Evolutionary conservation across 2,797 vertebrate genomes (phyloP).

Genomic region (Threskiornis aethiopicus): DNA sequence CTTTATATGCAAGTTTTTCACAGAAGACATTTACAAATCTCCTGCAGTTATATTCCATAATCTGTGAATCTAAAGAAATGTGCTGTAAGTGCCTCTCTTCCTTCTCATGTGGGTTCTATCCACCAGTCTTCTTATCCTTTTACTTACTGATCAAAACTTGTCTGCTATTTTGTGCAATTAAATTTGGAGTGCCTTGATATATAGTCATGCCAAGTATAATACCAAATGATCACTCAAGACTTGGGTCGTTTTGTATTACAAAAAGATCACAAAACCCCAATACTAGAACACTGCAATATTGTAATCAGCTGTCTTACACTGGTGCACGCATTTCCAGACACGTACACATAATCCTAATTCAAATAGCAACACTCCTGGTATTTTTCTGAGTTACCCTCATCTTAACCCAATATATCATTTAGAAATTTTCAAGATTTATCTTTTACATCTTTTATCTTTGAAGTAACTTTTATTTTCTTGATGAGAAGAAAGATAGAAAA

Average conservation of each 20-base stretch:
- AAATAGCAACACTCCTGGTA: background rate
- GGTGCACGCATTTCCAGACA: no score
- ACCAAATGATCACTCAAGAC: background rate
- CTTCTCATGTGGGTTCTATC: background rate
- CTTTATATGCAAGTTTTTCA: background rate
- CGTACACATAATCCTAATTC: background rate
- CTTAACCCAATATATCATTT: background rate
- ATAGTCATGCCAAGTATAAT: background rate
- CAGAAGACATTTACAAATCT: background rate
- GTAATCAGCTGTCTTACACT: background rate
- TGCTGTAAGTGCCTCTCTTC: background rate
- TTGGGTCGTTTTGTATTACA: background rate
- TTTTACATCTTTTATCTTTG: background rate
- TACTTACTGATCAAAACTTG: background rate
- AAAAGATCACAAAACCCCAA: background rate
- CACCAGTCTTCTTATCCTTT: background rate
- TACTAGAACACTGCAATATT: background rate
- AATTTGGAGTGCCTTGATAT: background rate
- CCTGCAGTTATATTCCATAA: background rate
- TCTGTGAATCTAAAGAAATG: background rate
- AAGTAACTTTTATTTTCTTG: background rate
- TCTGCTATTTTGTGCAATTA: background rate
- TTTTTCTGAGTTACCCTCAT: background rate
- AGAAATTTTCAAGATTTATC: background rate
- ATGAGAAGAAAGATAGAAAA: background rate